These are phyloP conservation scores for Ceratosolen fusciceps DNA, from an alignment of 1,140 invertebrate genomes.

Conservation along the genomic window DNA sequence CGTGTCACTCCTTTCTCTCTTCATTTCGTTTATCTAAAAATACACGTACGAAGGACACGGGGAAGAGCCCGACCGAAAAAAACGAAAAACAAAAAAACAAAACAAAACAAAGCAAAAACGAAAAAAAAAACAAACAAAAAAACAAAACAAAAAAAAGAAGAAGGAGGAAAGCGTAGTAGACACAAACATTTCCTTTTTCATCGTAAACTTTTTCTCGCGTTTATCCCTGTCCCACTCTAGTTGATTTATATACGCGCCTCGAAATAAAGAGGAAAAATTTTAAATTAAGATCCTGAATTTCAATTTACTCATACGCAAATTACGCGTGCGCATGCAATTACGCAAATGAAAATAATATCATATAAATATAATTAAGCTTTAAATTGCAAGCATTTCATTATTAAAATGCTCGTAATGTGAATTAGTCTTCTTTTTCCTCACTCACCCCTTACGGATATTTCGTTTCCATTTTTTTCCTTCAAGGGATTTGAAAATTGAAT, in stretches of 20 bases:
- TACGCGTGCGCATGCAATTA: conserved; percentile 10
- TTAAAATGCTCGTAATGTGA: not conserved
- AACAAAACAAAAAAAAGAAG: no score
- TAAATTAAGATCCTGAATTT: conserved; percentile 44
- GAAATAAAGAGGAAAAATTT: conserved; percentile 13
- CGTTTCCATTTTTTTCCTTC: not conserved
- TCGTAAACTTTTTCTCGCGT: conserved; percentile 19
- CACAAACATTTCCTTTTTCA: conserved; percentile 41
- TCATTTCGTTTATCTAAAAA: conserved; percentile 41
- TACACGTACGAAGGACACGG: conserved; percentile 31
- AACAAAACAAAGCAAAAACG: no score
- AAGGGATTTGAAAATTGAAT: no score
- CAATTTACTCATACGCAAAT: conserved; percentile 40
- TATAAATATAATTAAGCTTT: conserved; percentile 34
- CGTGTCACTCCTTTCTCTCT: conserved; percentile 31
- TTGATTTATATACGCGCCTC: conserved; percentile 23
- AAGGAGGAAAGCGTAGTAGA: conserved; percentile 32
- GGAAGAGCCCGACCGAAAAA: conserved; percentile 9
- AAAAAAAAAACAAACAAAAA: no score
- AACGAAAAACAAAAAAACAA: no score
- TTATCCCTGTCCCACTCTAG: conserved; percentile 9
- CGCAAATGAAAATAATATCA: conserved; percentile 6
- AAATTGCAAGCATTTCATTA: not conserved
- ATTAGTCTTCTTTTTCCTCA: not conserved
- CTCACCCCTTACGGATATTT: not conserved